Evolutionary conservation across 2,888 invertebrate genomes (phyloP), one percentile per base, ranked within the genome.

Genomic region (Erebia epiphron): DNA sequence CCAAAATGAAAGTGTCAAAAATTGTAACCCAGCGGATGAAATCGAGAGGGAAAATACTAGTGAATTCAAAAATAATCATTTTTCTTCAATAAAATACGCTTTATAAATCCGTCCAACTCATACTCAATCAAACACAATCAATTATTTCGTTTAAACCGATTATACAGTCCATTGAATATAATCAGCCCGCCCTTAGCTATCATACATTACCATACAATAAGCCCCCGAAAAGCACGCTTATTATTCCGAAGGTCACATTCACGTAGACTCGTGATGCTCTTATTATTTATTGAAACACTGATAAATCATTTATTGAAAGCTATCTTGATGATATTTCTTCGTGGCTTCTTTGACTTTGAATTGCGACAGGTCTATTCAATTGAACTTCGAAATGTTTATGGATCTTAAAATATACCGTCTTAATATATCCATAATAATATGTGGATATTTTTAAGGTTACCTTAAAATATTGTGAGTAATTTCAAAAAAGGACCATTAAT

Each of bases 271-370:
- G 72, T 75, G 75, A 80, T 77, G 76, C 76, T 80, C 78, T 77
- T 67, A 69, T 79, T 78, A 79, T 80, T 76, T 80, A 82, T 84
- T 83, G 83, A 82, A 78, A 79, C 82, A 75, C 80, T 81, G 82
- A 84, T 84, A 83, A 82, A 83, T 83, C 79, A 79, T 81, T 78
- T 79, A 86, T 84, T 85, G 84, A 83, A 86, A 85, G 84, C 82
- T 78, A 90, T 90, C 89, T 86, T 84, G 87, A 88, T 89, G 86
- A 81, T 78, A 87, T 88, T 87, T 82, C 86, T 83, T 88, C 88
- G 80, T 91, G 88, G 87, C 86, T 88, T 86, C 88, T 88, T 84
- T 85, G 77, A 80, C 78, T 87, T 86, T 83, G 84, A 79, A 80
- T 81, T 75, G 83, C 87, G 82, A 87, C 85, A 87, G 73, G 78